Conservation (phyloP, 1,140 invertebrate species). For the Thrips palmi region DNA sequence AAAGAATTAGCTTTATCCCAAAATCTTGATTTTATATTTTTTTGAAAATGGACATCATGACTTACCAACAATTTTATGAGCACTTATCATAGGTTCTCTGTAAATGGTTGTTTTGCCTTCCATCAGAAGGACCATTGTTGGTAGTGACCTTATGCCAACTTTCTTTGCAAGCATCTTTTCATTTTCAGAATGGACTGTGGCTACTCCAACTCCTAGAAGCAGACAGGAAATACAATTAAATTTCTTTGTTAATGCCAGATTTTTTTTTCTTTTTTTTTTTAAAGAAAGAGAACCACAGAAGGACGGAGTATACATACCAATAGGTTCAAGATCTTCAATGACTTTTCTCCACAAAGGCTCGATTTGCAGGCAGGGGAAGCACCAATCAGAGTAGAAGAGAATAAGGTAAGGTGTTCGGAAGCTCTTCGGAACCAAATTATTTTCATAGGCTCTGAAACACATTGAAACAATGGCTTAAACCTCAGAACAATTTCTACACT, state of each 20-base stretch:
- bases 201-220: slow-evolving; percentile 39
- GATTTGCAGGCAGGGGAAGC: slow-evolving; percentile 71
- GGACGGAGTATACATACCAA: slow-evolving; percentile 20
- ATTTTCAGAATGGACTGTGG: slow-evolving; percentile 67
- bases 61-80: slow-evolving; percentile 58
- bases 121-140: slow-evolving; percentile 61
- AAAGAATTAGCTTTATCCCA: slow-evolving; percentile 10
- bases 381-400: slow-evolving; percentile 85
- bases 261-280: too few species aligned
- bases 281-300: background rate
- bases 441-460: slow-evolving; percentile 70
- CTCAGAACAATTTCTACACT: too few species aligned
- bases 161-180: slow-evolving; percentile 55
- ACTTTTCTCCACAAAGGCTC: slow-evolving; percentile 65
- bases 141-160: slow-evolving; percentile 59
- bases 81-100: slow-evolving; percentile 52
- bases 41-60: slow-evolving; percentile 8
- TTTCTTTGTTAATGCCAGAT: too few species aligned
- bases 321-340: slow-evolving; percentile 63
- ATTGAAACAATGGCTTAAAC: too few species aligned
- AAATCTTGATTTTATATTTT: slow-evolving; percentile 6
- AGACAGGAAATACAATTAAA: too few species aligned
- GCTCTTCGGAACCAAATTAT: slow-evolving; percentile 66
- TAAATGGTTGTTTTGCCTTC: slow-evolving; percentile 65
- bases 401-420: slow-evolving; percentile 59